These are phyloP conservation scores for Thamnaconus septentrionalis DNA, from an alignment of 2,113 vertebrate species.

Conservation along the genomic window DNA sequence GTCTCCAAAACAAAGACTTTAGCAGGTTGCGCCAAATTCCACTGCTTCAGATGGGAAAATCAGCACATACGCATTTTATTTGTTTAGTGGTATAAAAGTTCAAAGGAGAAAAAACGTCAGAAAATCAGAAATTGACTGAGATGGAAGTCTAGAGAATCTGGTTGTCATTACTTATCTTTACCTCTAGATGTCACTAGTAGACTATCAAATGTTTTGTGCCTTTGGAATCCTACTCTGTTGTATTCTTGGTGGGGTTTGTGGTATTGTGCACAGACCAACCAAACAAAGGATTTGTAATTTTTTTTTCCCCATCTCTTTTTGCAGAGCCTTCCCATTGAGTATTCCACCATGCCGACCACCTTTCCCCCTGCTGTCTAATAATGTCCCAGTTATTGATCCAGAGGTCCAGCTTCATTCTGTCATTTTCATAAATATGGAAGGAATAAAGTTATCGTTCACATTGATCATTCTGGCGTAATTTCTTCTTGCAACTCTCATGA, in stretches of 20 bases:
- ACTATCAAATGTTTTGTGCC: background rate
- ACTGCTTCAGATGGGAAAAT: no score
- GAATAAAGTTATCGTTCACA: slow-evolving; percentile 67
- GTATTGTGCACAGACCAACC: background rate
- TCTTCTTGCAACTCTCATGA: background rate
- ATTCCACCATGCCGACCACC: slow-evolving; percentile 26
- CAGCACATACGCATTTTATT: no score
- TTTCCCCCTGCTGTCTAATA: slow-evolving; percentile 53
- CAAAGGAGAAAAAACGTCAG: no score
- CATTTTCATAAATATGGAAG: slow-evolving; percentile 72
- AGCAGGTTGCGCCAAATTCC: no score
- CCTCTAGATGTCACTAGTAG: slow-evolving; percentile 42
- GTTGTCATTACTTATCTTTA: background rate
- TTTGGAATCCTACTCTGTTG: no score
- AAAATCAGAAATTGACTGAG: background rate
- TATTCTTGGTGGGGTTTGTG: no score
- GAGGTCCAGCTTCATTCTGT: slow-evolving; percentile 45
- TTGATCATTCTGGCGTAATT: background rate
- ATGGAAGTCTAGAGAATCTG: background rate
- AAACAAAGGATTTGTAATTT: background rate
- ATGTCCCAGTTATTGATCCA: slow-evolving; percentile 13
- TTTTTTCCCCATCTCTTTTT: slow-evolving; percentile 1
- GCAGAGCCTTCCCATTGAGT: slow-evolving; percentile 72
- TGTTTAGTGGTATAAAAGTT: no score
- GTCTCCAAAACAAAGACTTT: no score